Conservation (phyloP, 2,888 invertebrate genomes). For the Drosophila borborema region DNA sequence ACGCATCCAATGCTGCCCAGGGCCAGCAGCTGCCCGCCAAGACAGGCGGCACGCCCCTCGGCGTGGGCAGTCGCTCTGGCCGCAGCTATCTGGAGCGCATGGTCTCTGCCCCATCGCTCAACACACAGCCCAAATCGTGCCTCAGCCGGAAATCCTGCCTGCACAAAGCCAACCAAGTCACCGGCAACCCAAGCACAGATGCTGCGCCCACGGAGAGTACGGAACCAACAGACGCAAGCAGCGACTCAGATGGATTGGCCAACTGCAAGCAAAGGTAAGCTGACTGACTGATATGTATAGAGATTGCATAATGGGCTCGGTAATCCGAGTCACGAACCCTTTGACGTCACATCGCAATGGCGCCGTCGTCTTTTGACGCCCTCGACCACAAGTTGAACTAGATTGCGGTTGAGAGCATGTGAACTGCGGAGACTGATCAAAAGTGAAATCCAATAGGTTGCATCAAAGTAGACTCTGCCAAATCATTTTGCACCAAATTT, state of each 20-base stretch:
- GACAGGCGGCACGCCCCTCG: slow-evolving; percentile 65
- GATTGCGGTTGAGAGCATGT: slow-evolving; percentile 37
- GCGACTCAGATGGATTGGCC: slow-evolving; percentile 33
- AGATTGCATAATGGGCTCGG: slow-evolving; percentile 42
- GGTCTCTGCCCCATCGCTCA: slow-evolving; percentile 81
- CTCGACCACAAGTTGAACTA: slow-evolving; percentile 70
- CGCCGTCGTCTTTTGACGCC: slow-evolving; percentile 36
- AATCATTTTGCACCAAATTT: slow-evolving; percentile 43
- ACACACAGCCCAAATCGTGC: slow-evolving; percentile 86
- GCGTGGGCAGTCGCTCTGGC: slow-evolving; percentile 76
- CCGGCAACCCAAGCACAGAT: slow-evolving; percentile 15
- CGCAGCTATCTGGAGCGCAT: slow-evolving; percentile 77
- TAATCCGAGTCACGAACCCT: slow-evolving; percentile 52
- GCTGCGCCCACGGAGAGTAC: slow-evolving; percentile 29
- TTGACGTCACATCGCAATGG: slow-evolving; percentile 57
- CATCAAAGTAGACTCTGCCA: slow-evolving; percentile 14
- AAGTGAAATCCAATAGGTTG: slow-evolving; percentile 41
- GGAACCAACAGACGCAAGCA: slow-evolving; percentile 34
- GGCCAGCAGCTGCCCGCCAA: slow-evolving; percentile 59
- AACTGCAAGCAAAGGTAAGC: slow-evolving; percentile 68
- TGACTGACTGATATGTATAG: background rate
- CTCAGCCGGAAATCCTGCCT: slow-evolving; percentile 84
- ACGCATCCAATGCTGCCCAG: slow-evolving; percentile 71
- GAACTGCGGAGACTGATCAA: slow-evolving; percentile 27
- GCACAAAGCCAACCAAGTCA: slow-evolving; percentile 57